phyloP scores from a whole-genome alignment of 2,113 vertebrate species.

The Sialia sialis region DNA sequence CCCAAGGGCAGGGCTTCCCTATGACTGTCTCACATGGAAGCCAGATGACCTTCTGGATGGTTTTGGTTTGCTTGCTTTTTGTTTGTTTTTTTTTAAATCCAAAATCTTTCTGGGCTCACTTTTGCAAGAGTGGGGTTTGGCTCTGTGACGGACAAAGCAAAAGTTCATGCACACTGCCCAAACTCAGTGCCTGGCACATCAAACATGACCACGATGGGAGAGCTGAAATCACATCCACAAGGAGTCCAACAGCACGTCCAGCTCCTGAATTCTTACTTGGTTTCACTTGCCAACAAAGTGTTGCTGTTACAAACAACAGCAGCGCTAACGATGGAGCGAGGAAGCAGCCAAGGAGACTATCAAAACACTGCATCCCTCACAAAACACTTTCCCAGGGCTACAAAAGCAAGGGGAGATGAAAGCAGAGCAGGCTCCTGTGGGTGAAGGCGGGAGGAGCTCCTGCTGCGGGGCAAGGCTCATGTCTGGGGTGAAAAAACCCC shows the following conservation, averaged over 20 bases:
- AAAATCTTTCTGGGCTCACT: background rate
- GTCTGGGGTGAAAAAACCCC: background rate
- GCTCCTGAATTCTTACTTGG: background rate
- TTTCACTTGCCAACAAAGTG: background rate
- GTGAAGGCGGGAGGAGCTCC: background rate
- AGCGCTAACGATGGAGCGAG: background rate
- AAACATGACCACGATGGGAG: accelerated
- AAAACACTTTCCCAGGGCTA: slow-evolving; percentile 3
- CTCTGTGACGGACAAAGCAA: background rate
- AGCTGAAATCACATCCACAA: background rate
- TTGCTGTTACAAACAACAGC: slow-evolving; percentile 39
- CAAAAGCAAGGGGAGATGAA: slow-evolving; percentile 35
- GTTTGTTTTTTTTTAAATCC: background rate
- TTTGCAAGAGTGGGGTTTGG: background rate
- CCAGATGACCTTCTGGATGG: background rate
- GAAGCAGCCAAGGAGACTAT: background rate
- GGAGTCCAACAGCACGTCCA: accelerated
- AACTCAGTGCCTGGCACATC: background rate
- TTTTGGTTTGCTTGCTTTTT: background rate
- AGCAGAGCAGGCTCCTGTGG: background rate
- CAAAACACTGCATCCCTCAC: background rate
- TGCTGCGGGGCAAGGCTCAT: background rate
- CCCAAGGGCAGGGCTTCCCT: accelerated
- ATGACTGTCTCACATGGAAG: background rate
- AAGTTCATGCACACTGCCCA: accelerated